Percentiles rank a stretch among this genome's conserved stretches.
Evolutionary conservation across 2,888 invertebrate genomes (phyloP).

Genomic region (Apodemia mormo): DNA sequence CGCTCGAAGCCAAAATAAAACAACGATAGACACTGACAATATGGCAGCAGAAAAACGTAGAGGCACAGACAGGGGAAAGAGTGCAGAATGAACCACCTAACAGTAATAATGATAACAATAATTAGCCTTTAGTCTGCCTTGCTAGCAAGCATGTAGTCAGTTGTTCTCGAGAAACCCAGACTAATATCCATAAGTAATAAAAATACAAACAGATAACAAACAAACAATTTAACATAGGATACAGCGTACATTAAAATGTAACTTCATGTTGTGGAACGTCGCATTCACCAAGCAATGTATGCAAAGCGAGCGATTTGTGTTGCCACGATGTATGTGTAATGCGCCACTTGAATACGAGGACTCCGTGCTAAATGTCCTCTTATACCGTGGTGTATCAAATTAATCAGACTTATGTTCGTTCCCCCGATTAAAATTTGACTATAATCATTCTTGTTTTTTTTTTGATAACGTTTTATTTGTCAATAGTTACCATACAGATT

Average conservation of each 20-base stretch:
- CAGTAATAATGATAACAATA: too few relatives aligned
- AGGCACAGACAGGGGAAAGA: too few relatives aligned
- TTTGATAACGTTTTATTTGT: too few relatives aligned
- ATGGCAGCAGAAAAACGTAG: too few relatives aligned
- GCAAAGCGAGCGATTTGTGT: constrained; percentile 61
- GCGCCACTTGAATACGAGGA: constrained; percentile 52
- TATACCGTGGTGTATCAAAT: constrained; percentile 41
- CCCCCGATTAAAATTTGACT: too few relatives aligned
- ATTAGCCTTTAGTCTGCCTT: too few relatives aligned
- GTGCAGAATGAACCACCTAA: too few relatives aligned
- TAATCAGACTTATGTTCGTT: background rate
- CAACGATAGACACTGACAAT: too few relatives aligned
- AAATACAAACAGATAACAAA: constrained; percentile 4
- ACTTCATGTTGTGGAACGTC: constrained; percentile 23
- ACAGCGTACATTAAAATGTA: constrained; percentile 30
- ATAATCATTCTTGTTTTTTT: too few relatives aligned
- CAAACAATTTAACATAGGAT: constrained; percentile 14
- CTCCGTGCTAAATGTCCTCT: constrained; percentile 37
- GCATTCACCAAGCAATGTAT: constrained; percentile 47
- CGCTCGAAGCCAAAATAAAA: too few relatives aligned
- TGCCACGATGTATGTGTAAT: constrained; percentile 52
- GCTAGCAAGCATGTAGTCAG: background rate
- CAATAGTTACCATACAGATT: too few relatives aligned
- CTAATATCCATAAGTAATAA: background rate
- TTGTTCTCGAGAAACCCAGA: background rate